Percentiles rank a stretch among this genome's conserved stretches.
phyloP scores from a whole-genome alignment of 2,113 vertebrate genomes.

The Suncus etruscus region DNA sequence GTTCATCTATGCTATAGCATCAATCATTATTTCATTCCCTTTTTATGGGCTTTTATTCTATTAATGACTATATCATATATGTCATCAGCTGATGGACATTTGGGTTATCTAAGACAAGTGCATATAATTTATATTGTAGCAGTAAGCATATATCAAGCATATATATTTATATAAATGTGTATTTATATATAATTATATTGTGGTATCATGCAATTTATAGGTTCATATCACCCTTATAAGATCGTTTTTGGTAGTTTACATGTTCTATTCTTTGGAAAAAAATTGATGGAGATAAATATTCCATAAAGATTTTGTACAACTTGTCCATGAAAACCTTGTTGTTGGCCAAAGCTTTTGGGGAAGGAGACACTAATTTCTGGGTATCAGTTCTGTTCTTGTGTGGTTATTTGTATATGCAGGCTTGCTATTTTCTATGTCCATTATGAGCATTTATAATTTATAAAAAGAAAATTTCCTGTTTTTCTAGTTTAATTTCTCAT shows the following conservation, averaged over 20 bases:
- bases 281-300: neutral
- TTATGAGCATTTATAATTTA: neutral
- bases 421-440: slow-evolving; percentile 27
- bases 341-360: neutral
- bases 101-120: no score
- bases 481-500: neutral
- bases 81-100: no score
- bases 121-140: no score
- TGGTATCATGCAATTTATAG: neutral
- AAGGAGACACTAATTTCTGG: neutral
- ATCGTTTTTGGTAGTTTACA: neutral
- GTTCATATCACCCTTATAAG: neutral
- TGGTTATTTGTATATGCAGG: neutral
- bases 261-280: neutral
- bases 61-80: neutral
- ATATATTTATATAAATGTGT: no score
- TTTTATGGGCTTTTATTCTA: neutral
- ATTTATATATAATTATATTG: neutral
- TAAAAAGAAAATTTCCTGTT: neutral
- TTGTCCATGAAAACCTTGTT: neutral
- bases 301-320: slow-evolving; percentile 5
- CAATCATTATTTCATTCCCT: neutral
- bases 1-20: neutral
- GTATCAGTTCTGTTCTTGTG: neutral
- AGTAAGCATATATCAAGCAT: no score